Evolutionary conservation across 1,140 invertebrate species (phyloP).

Genomic region (Caenorhabditis brenneri): DNA sequence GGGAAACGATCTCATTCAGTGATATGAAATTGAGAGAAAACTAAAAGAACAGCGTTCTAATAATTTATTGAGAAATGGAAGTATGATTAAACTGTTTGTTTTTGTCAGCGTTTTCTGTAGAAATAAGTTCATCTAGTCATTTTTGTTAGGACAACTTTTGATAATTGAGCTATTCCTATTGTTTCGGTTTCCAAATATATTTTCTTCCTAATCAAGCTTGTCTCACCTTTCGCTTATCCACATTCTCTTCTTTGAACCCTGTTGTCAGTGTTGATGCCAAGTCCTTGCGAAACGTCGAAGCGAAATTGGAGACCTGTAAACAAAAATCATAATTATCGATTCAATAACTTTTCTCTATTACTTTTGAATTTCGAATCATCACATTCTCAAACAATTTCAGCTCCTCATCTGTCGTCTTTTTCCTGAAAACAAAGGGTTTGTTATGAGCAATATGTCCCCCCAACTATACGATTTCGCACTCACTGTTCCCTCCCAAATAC

Average conservation of each 20-base stretch:
- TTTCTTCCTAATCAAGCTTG: too few relatives aligned
- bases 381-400: constrained; percentile 11
- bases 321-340: background rate
- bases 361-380: constrained; percentile 23
- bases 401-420: constrained; percentile 40
- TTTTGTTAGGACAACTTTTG: too few relatives aligned
- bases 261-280: constrained; percentile 35
- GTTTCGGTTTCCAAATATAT: too few relatives aligned
- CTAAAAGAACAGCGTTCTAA: too few relatives aligned
- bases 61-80: too few relatives aligned
- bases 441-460: background rate
- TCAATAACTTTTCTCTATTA: background rate
- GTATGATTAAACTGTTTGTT: too few relatives aligned
- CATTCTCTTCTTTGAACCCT: constrained; percentile 51
- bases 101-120: too few relatives aligned
- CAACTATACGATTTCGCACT: background rate
- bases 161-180: background rate
- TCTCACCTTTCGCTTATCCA: constrained; percentile 52
- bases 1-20: background rate
- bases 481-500: too few relatives aligned
- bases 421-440: constrained; percentile 9
- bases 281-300: constrained; percentile 44
- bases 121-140: too few relatives aligned
- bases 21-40: too few relatives aligned
- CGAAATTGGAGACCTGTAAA: constrained; percentile 19